phyloP scores from a whole-genome alignment of 2,888 invertebrate genomes.

The Lithophane leautieri region DNA sequence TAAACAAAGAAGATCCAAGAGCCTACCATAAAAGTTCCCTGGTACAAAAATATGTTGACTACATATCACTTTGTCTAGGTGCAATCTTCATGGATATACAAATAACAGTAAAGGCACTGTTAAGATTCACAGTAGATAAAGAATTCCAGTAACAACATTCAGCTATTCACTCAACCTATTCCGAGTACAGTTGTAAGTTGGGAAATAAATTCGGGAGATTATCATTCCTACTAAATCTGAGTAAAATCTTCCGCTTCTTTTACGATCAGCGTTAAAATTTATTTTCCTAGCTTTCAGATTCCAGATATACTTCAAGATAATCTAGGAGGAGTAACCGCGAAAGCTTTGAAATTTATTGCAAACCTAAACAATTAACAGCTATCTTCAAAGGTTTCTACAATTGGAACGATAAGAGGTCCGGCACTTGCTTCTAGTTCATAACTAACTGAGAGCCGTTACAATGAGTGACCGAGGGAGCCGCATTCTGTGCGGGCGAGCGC shows the following conservation, averaged over 20 bases:
- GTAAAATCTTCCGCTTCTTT: constrained; percentile 60
- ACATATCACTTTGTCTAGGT: constrained; percentile 33
- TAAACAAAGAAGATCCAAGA: background rate
- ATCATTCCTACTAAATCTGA: constrained; percentile 61
- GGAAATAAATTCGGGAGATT: constrained; percentile 65
- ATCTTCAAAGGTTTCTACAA: constrained; percentile 73
- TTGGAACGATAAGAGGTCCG: constrained; percentile 76
- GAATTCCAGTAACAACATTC: constrained; percentile 52
- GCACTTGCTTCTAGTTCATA: constrained; percentile 76
- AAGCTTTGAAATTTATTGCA: constrained; percentile 57
- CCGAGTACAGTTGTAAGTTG: constrained; percentile 55
- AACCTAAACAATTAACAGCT: constrained; percentile 74
- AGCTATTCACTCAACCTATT: constrained; percentile 48
- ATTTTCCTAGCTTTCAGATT: constrained; percentile 55
- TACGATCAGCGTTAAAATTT: constrained; percentile 60
- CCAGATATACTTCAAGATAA: constrained; percentile 56
- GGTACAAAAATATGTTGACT: constrained; percentile 13
- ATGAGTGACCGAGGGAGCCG: constrained; percentile 76
- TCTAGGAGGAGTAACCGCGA: constrained; percentile 52
- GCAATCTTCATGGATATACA: constrained; percentile 43
- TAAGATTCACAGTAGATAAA: constrained; percentile 53
- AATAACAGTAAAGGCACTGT: constrained; percentile 46
- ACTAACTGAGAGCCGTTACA: constrained; percentile 81
- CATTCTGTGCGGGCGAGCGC: constrained; percentile 70
- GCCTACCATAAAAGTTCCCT: constrained; percentile 5